phyloP scores from a whole-genome alignment of 2,888 invertebrate species.

The Odontothrips loti region DNA sequence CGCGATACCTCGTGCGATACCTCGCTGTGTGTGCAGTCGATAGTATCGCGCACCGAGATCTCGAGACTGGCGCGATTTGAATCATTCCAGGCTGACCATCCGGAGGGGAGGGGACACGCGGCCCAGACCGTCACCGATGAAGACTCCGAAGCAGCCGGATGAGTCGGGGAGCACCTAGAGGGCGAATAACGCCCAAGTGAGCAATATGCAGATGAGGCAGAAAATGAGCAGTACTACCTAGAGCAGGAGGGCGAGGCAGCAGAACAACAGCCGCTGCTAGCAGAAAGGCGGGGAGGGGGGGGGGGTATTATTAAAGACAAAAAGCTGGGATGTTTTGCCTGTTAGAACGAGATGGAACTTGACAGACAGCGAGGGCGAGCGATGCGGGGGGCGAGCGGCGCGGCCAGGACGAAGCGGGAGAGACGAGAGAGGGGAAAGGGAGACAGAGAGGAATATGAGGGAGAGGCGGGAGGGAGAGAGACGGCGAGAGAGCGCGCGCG shows the following conservation, averaged over 20 bases:
- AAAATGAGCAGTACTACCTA: neutral
- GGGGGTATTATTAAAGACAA: neutral
- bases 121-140: neutral
- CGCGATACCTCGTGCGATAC: neutral
- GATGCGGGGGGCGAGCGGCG: neutral
- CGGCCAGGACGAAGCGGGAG: neutral
- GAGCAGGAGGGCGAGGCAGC: neutral
- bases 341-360: constrained; percentile 19
- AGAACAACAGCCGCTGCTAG: neutral
- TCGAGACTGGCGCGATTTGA: constrained; percentile 14
- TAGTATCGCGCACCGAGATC: constrained; percentile 1
- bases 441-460: neutral
- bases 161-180: neutral
- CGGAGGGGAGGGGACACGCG: neutral
- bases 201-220: neutral
- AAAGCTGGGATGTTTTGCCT: constrained; percentile 19
- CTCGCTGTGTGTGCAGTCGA: neutral
- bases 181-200: neutral
- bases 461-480: neutral
- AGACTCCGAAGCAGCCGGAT: neutral
- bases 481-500: neutral
- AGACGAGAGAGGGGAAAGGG: neutral
- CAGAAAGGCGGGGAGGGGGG: neutral
- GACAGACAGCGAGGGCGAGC: constrained; percentile 13
- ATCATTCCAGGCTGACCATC: neutral